phyloP scores from a whole-genome alignment of 2,888 invertebrate species.

The Lamproptera curius region DNA sequence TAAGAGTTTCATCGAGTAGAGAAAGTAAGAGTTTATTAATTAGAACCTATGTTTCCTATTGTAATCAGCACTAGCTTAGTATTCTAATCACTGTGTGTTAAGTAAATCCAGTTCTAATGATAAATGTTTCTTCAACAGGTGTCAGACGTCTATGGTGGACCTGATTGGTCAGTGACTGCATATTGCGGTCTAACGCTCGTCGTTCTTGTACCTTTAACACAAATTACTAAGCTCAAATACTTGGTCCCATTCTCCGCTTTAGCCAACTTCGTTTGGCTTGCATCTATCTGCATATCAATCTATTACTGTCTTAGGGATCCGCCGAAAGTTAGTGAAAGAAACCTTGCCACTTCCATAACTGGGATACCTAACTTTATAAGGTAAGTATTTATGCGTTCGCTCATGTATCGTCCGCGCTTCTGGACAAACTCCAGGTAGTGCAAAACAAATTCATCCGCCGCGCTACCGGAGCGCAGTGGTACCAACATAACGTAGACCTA shows the following conservation, averaged over 20 bases:
- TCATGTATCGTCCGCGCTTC: too few species aligned
- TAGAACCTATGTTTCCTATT: too few species aligned
- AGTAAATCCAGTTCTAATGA: neutral
- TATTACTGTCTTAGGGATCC: constrained; percentile 86
- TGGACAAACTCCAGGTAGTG: too few species aligned
- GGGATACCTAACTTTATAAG: constrained; percentile 92
- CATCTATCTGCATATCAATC: constrained; percentile 88
- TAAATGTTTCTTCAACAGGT: constrained; percentile 54
- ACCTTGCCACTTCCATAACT: constrained; percentile 68
- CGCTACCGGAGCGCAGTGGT: too few species aligned
- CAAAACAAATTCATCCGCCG: too few species aligned
- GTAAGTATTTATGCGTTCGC: constrained; percentile 46
- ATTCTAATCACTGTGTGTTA: too few species aligned
- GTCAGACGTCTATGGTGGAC: constrained; percentile 67
- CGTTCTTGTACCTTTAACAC: constrained; percentile 83
- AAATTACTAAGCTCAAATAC: constrained; percentile 87
- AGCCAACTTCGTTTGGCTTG: constrained; percentile 90
- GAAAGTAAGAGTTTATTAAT: too few species aligned
- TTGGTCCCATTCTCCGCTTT: constrained; percentile 93
- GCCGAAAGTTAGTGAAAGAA: constrained; percentile 55
- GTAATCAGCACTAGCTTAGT: too few species aligned
- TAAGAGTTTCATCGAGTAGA: too few species aligned
- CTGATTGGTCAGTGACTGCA: constrained; percentile 76
- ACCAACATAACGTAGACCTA: too few species aligned
- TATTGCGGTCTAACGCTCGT: constrained; percentile 83